phyloP scores from a whole-genome alignment of 2,797 vertebrate species.

The Hippoglossus hippoglossus region DNA sequence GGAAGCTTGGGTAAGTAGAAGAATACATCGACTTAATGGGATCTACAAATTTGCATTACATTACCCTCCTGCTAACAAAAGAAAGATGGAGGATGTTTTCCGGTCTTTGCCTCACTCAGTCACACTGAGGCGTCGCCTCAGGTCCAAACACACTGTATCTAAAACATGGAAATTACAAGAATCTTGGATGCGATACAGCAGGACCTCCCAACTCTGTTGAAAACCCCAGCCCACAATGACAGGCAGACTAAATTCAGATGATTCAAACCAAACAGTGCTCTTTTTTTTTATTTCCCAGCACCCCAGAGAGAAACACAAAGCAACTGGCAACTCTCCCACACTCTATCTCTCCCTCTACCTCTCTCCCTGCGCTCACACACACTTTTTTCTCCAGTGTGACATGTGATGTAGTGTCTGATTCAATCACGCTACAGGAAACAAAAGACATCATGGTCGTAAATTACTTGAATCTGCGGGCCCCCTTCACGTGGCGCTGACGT shows the following conservation, averaged over 20 bases:
- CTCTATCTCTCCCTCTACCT: constrained; percentile 40
- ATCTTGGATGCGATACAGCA: constrained; percentile 11
- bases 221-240: constrained; percentile 23
- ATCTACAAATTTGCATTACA: too few relatives aligned
- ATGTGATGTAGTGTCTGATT: constrained; percentile 61
- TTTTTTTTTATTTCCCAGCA: constrained; percentile 37
- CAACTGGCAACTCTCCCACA: constrained; percentile 57
- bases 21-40: too few relatives aligned
- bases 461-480: constrained; percentile 32
- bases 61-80: too few relatives aligned
- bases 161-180: constrained; percentile 18
- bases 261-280: constrained; percentile 49
- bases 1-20: too few relatives aligned
- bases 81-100: not conserved
- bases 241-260: constrained; percentile 42
- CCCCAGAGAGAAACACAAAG: constrained; percentile 68
- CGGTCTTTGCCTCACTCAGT: not conserved
- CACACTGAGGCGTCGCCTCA: not conserved
- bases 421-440: constrained; percentile 59
- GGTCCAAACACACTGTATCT: not conserved
- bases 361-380: constrained; percentile 22
- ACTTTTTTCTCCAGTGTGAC: constrained; percentile 35
- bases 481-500: constrained; percentile 49
- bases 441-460: constrained; percentile 52
- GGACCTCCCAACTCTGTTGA: constrained; percentile 21